A percentile compares a stretch with the other conserved stretches of the same genome.
These are phyloP conservation scores for Musca vetustissima DNA, from an alignment of 1,140 invertebrate species.

Conservation along the genomic window DNA sequence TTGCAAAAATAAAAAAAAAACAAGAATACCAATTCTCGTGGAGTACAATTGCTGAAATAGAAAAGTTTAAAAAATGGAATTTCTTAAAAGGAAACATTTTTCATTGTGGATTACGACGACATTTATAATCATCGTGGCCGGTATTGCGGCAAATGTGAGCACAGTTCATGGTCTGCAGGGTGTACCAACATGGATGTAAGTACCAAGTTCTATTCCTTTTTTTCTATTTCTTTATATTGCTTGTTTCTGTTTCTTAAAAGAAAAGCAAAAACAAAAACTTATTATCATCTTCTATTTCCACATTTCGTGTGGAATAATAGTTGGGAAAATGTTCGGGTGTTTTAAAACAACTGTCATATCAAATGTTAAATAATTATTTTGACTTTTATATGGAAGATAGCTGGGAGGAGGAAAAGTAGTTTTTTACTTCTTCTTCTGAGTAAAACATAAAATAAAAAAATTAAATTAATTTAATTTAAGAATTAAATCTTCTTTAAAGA, in stretches of 20 bases:
- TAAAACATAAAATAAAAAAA: too few relatives aligned
- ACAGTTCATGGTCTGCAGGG: conserved; percentile 39
- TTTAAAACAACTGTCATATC: conserved; percentile 12
- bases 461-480: too few relatives aligned
- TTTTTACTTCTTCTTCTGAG: too few relatives aligned
- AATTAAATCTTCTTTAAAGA: too few relatives aligned
- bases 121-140: conserved; percentile 33
- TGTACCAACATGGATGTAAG: conserved; percentile 54
- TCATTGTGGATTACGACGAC: conserved; percentile 40
- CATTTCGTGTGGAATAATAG: too few relatives aligned
- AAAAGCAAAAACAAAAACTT: conserved; percentile 1
- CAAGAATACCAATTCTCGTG: too few relatives aligned
- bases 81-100: conserved; percentile 43
- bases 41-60: conserved; percentile 6
- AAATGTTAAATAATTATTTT: not conserved
- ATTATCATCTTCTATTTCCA: not conserved
- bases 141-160: conserved; percentile 33
- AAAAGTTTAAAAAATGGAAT: conserved; percentile 40
- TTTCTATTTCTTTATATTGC: not conserved
- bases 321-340: not conserved
- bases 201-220: conserved; percentile 21
- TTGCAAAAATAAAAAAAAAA: too few relatives aligned
- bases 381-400: too few relatives aligned
- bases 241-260: not conserved
- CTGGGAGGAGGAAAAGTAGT: too few relatives aligned